Base-by-base conservation (phyloP, 2,797 vertebrate species). In the Etheostoma perlongum region DNA sequence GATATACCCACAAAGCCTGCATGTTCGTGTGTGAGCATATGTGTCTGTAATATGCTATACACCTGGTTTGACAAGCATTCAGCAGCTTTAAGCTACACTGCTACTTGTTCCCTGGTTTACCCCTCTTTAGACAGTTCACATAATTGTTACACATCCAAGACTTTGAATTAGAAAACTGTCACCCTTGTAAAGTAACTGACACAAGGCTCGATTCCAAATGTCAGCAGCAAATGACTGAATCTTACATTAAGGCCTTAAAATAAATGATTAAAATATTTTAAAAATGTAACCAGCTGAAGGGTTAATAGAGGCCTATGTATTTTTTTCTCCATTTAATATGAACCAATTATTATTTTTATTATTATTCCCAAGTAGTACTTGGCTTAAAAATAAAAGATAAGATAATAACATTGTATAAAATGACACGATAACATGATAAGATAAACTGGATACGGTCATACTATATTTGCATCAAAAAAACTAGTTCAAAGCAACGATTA, bases 31-130 rank as follows among this genome's bases (percentile, higher is more conserved):
- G 30, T 30, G 5, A 30, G 30, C 30, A 30, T 5, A 30, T 30
- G 21, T 44, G 40, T 54, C 16, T 60, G 59, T 58, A 52, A 70
- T 48, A 48, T 44, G 65, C 44, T 48, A 74, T 21, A 65, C 77
- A 75, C 69, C 74, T 76, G 66, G 62, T 61, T 23, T 69, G 83
- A 77, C 76, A 70, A 64, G 57, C 58, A 52, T 48, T 74, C 47
- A 66, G 68, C 25, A 25, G 69, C 46, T 51, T 53, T 14, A 48
- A 42, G 23, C 25, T 53, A 60, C 1, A 46, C 54, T 40, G 21
- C 62, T 33, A 14, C 53, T 60, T 54, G 44, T 74, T 67, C 30
- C 30, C 13, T 19, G 6, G 15, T 61, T 71, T 18, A 30, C 12
- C 5, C 16, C n/a, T 47, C 27, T 33, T 21, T 5, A 40, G 42